Evolutionary conservation across 2,113 vertebrate species (phyloP).

Genomic region (Bucco capensis): DNA sequence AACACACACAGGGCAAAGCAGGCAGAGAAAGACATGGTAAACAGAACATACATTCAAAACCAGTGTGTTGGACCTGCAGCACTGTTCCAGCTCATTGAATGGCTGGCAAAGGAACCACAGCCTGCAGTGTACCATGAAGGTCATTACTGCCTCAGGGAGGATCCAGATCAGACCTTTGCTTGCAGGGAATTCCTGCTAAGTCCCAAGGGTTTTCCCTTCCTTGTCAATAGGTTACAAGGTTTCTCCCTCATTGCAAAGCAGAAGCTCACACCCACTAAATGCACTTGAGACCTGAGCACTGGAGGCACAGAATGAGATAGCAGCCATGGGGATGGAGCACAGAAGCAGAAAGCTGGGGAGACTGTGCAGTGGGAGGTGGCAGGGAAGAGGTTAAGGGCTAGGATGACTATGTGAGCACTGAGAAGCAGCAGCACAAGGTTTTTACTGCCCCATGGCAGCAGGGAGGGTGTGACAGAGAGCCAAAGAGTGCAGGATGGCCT

Average conservation of each 20-base stretch:
- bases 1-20: accelerated
- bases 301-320: background rate
- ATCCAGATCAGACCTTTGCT: background rate
- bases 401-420: background rate
- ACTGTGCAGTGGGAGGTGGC: accelerated
- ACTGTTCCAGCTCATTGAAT: background rate
- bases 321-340: background rate
- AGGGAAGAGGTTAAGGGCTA: background rate
- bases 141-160: background rate
- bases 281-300: background rate
- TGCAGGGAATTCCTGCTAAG: background rate
- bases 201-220: background rate
- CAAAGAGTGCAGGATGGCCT: background rate
- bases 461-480: background rate
- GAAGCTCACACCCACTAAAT: background rate
- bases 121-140: background rate
- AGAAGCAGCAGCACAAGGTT: background rate
- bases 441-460: background rate
- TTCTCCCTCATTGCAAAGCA: background rate
- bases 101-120: background rate
- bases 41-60: background rate
- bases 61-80: background rate
- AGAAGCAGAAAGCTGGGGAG: background rate
- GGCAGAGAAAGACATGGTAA: background rate
- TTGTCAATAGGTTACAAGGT: background rate